These are phyloP conservation scores for Aldrovandia affinis DNA, from an alignment of 2,797 vertebrate species.

Conservation along the genomic window DNA sequence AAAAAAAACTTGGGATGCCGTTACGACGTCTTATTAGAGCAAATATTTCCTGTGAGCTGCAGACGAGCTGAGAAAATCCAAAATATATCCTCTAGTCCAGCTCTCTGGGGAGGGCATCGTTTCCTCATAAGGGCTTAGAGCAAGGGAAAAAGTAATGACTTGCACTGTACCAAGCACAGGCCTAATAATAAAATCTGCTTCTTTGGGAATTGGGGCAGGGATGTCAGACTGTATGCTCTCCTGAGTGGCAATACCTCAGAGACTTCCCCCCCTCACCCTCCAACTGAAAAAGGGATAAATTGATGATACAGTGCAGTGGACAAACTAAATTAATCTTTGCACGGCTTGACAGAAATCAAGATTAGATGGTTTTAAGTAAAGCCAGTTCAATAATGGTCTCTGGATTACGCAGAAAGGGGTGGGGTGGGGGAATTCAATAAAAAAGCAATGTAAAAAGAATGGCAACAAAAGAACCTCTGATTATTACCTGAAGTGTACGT, in stretches of 20 bases:
- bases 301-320: constrained; percentile 77
- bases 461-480: constrained; percentile 42
- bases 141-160: constrained; percentile 82
- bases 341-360: constrained; percentile 70
- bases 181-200: constrained; percentile 82
- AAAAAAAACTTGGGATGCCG: constrained; percentile 60
- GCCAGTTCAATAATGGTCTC: constrained; percentile 63
- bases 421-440: constrained; percentile 43
- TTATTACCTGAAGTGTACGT: not conserved
- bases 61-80: constrained; percentile 68
- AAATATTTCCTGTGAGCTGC: constrained; percentile 72
- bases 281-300: constrained; percentile 78
- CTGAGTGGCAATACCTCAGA: constrained; percentile 74
- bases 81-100: constrained; percentile 68
- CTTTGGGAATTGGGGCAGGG: constrained; percentile 79
- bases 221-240: constrained; percentile 77
- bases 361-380: constrained; percentile 55
- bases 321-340: constrained; percentile 83
- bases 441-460: constrained; percentile 65
- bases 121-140: constrained; percentile 78
- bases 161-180: constrained; percentile 70
- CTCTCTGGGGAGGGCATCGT: constrained; percentile 71
- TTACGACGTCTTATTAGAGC: constrained; percentile 64
- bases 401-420: constrained; percentile 20
- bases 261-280: constrained; percentile 58